Evolutionary conservation across 2,888 invertebrate genomes (phyloP), one percentile per base, ranked within the genome.

Genomic region (Drosophila austrosaltans): DNA sequence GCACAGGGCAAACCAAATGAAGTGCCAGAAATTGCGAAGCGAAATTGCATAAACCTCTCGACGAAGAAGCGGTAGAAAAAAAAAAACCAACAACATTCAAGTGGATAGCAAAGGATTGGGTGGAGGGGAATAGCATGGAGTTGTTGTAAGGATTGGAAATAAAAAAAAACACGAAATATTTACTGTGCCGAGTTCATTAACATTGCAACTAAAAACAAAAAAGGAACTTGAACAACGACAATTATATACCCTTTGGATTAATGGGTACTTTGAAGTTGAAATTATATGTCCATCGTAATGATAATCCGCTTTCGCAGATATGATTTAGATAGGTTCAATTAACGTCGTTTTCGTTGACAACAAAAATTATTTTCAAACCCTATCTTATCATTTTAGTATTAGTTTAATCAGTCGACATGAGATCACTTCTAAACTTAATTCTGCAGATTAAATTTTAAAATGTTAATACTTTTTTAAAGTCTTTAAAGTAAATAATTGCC

Each of bases 1-100:
- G 30, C 20, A 30, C 8, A 40, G 40, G 57, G 58, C 36, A 72
- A 77, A 67, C 77, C 82, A 89, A 89, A 89, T 83, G 89, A 89
- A 83, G 83, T 89, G 89, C 83, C 89, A 85, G 88, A 89, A 83
- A 83, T 48, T 89, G 83, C 75, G 88, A 85, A 85, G 83, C 82
- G 88, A 89, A 83, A 83, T 83, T 83, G 89, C 83, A 83, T 89
- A 89, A 83, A 87, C 82, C 82, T 76, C 82, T 82, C 76, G 71
- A 73, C 69, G 66, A 57, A 54, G 66, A 57, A 54, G 63, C 67
- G 57, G 63, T 59, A 66, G 58, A 2, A 16, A 16, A 54, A 2
- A 54, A 67, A 75, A 75, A 74, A 78, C 71, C 79, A 81, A 75
- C 79, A 81, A 75, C 82, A 63, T 30, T 83, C 69, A 69, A 78